A percentile compares a stretch with the other conserved stretches of the same genome.
phyloP scores from a whole-genome alignment of 2,888 invertebrate genomes.

The Eustalomyia histrio region DNA sequence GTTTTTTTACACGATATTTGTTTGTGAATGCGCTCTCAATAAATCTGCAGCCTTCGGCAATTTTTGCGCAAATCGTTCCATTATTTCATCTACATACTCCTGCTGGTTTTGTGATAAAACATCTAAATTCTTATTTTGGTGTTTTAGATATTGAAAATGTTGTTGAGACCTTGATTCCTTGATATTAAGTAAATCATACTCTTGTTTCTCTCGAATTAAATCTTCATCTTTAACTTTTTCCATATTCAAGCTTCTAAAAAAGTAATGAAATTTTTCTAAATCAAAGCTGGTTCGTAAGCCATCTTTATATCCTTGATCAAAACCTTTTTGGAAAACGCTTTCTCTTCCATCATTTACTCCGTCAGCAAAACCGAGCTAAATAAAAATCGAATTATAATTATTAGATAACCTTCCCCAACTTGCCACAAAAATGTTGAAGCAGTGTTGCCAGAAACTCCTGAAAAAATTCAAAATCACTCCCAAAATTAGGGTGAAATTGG shows the following conservation, averaged over 20 bases:
- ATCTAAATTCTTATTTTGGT: constrained; percentile 60
- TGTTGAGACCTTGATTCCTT: constrained; percentile 58
- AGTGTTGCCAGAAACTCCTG: too few relatives aligned
- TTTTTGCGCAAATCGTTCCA: constrained; percentile 54
- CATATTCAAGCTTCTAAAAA: constrained; percentile 64
- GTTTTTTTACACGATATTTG: constrained; percentile 27
- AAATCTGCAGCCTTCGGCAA: constrained; percentile 67
- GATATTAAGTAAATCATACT: constrained; percentile 40
- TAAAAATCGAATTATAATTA: constrained; percentile 36
- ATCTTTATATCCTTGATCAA: constrained; percentile 85
- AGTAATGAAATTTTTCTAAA: constrained; percentile 77
- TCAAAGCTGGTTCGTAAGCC: constrained; percentile 83
- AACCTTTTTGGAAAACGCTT: constrained; percentile 84
- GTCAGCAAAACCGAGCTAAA: constrained; percentile 84
- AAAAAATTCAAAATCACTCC: too few relatives aligned
- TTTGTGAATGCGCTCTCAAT: constrained; percentile 41
- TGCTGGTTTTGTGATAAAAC: constrained; percentile 68
- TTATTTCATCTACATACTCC: constrained; percentile 67
- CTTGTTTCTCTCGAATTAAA: constrained; percentile 39
- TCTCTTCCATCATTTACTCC: constrained; percentile 84
- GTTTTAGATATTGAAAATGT: constrained; percentile 69
- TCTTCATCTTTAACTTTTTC: constrained; percentile 3
- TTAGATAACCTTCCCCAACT: background rate
- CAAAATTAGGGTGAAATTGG: too few relatives aligned
- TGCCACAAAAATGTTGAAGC: too few relatives aligned